Percentiles rank a stretch among this genome's conserved stretches.
phyloP scores from a whole-genome alignment of 2,888 invertebrate species.

The Eupithecia dodoneata region DNA sequence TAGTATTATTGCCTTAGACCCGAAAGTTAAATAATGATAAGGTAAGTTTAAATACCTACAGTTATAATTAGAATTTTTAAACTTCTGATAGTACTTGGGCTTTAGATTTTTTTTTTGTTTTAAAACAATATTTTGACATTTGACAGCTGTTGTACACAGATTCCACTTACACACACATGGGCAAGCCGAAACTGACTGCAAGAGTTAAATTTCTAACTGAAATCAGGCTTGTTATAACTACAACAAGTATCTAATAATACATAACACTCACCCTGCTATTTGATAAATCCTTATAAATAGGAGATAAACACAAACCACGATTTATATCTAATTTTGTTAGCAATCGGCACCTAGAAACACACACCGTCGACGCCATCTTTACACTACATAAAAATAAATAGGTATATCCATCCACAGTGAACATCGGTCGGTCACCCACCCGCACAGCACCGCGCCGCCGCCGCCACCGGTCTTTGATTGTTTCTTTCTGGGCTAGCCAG shows the following conservation, averaged over 20 bases:
- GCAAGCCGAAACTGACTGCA: constrained; percentile 60
- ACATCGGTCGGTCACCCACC: constrained; percentile 44
- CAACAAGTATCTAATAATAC: constrained; percentile 47
- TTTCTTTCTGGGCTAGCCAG: background rate
- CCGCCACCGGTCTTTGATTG: background rate
- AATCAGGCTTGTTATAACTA: constrained; percentile 53
- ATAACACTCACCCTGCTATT: constrained; percentile 77
- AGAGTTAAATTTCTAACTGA: constrained; percentile 66
- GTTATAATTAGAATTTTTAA: background rate
- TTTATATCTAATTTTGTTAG: constrained; percentile 85
- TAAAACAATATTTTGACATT: constrained; percentile 60
- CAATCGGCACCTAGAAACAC: constrained; percentile 85
- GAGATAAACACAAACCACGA: constrained; percentile 83
- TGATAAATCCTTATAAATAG: constrained; percentile 79
- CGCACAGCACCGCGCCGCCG: constrained; percentile 44
- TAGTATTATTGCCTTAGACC: background rate
- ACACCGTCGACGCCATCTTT: constrained; percentile 86
- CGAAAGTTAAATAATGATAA: background rate
- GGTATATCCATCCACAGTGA: constrained; percentile 48
- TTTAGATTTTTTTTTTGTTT: background rate
- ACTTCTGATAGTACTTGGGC: background rate
- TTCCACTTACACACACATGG: constrained; percentile 65
- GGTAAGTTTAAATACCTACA: background rate
- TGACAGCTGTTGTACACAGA: constrained; percentile 70
- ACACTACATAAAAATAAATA: constrained; percentile 64